Evolutionary conservation across 2,888 invertebrate genomes (phyloP).

Genomic region (Thymelicus sylvestris): DNA sequence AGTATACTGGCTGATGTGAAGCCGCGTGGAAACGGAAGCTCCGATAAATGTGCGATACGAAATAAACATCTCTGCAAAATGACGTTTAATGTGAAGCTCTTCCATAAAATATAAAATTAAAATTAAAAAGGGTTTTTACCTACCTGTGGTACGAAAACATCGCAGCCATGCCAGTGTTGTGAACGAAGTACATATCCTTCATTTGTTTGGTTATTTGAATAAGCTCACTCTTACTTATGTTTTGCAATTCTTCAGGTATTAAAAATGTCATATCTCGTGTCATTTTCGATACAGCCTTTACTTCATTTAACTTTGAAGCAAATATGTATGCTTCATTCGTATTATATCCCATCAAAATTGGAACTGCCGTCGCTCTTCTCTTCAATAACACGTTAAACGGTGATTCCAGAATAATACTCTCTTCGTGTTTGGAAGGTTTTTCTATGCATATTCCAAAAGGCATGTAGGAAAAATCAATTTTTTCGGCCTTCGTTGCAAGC

Average conservation of each 20-base stretch:
- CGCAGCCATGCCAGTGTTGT: constrained; percentile 55
- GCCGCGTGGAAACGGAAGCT: constrained; percentile 62
- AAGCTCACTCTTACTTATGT: constrained; percentile 58
- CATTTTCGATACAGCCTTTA: constrained; percentile 51
- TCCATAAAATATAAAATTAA: neutral
- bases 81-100: neutral
- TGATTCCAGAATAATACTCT: constrained; percentile 59
- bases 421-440: constrained; percentile 61
- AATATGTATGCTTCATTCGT: constrained; percentile 74
- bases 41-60: constrained; percentile 66
- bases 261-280: constrained; percentile 52
- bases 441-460: constrained; percentile 73
- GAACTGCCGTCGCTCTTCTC: constrained; percentile 55
- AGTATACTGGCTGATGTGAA: constrained; percentile 57
- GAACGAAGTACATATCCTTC: constrained; percentile 64
- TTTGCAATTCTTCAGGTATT: constrained; percentile 66
- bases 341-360: constrained; percentile 72
- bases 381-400: constrained; percentile 59
- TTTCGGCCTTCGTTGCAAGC: constrained; percentile 54
- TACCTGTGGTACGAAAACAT: constrained; percentile 70
- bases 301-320: constrained; percentile 55
- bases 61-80: constrained; percentile 70
- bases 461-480: constrained; percentile 62
- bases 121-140: neutral
- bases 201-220: constrained; percentile 56